Conservation (phyloP, 1,140 invertebrate genomes). For the Brachionus rubens region DNA sequence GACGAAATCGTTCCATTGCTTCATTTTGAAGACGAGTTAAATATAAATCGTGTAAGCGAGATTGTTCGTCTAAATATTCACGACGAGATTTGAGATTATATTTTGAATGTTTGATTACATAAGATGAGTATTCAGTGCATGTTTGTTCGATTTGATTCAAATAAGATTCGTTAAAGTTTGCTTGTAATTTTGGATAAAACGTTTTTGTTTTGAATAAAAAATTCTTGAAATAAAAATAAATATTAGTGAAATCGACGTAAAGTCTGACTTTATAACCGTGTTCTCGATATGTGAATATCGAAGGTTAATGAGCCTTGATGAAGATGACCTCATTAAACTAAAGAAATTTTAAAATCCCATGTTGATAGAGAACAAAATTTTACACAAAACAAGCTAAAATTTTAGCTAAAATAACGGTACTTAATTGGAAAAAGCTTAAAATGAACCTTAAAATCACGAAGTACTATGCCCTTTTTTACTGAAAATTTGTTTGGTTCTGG, state of each 20-base stretch:
- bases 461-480: too few relatives aligned
- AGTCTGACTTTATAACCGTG: too few relatives aligned
- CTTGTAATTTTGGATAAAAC: background rate
- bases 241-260: background rate
- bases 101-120: background rate
- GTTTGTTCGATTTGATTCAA: conserved; percentile 4
- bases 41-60: background rate
- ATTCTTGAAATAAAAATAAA: background rate
- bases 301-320: too few relatives aligned
- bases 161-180: conserved; percentile 4
- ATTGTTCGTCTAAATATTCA: background rate
- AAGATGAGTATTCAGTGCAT: background rate
- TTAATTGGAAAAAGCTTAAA: too few relatives aligned
- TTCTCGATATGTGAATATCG: too few relatives aligned
- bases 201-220: background rate
- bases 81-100: background rate
- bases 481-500: too few relatives aligned
- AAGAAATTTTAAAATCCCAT: too few relatives aligned
- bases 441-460: too few relatives aligned
- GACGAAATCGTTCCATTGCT: background rate
- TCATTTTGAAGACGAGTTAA: background rate
- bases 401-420: too few relatives aligned
- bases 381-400: too few relatives aligned
- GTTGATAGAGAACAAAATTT: too few relatives aligned
- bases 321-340: too few relatives aligned